Evolutionary conservation across 2,113 vertebrate species (phyloP).

Genomic region (Trogon melanurus): DNA sequence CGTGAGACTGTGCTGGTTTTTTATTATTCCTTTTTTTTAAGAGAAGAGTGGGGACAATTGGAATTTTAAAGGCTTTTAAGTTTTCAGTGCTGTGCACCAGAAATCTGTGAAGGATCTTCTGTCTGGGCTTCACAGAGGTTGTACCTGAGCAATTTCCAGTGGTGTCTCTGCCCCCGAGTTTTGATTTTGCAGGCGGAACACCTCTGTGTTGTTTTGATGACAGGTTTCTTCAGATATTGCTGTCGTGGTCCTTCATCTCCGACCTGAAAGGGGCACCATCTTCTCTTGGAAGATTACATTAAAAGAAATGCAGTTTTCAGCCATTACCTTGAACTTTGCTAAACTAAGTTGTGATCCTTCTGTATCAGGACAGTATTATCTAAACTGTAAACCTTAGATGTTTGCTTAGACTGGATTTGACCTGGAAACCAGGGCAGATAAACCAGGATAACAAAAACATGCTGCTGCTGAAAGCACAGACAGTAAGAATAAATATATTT

Average conservation of each 20-base stretch:
- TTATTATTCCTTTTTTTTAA: constrained; percentile 31
- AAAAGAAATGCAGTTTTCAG: background rate
- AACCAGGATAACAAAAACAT: background rate
- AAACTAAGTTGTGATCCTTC: background rate
- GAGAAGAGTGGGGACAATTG: background rate
- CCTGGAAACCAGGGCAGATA: constrained; percentile 3
- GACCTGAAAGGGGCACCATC: background rate
- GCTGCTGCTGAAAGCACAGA: background rate
- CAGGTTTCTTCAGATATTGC: background rate
- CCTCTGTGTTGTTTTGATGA: background rate
- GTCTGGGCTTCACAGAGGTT: background rate
- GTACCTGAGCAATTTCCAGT: background rate
- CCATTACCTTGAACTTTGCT: background rate
- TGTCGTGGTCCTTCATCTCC: background rate
- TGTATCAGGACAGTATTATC: background rate
- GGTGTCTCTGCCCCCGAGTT: background rate
- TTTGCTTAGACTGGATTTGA: background rate
- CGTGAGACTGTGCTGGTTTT: background rate
- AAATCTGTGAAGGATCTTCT: background rate
- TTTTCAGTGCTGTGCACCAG: constrained; percentile 53
- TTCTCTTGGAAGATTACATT: background rate
- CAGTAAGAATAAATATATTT: background rate
- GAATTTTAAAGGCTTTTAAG: background rate
- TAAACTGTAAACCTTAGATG: background rate
- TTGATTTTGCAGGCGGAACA: background rate